These are phyloP conservation scores for Rhyzopertha dominica DNA, from an alignment of 1,140 invertebrate genomes.

Conservation along the genomic window DNA sequence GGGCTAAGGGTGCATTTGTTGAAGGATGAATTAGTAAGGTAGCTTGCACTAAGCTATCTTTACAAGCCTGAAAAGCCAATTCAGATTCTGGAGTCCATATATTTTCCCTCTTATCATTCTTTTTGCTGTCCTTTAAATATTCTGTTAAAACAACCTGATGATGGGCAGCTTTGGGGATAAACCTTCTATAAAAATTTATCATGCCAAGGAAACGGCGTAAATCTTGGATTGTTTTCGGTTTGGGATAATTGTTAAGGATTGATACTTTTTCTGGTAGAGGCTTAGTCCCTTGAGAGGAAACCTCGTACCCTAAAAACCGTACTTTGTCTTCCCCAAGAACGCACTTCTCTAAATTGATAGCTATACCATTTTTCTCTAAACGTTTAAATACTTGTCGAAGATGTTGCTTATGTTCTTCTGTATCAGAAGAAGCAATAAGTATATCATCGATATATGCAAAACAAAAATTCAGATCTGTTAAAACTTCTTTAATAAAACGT, in stretches of 20 bases:
- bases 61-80: constrained; percentile 24
- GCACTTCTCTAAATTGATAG: constrained; percentile 32
- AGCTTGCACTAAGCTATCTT: constrained; percentile 19
- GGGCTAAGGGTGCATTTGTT: constrained; percentile 8
- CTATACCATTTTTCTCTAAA: constrained; percentile 25
- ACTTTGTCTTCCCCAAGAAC: constrained; percentile 28
- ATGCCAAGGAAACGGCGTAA: constrained; percentile 44
- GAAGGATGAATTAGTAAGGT: constrained; percentile 17
- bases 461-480: constrained; percentile 15
- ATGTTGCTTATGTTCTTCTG: constrained; percentile 33
- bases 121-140: constrained; percentile 20
- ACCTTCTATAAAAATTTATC: constrained; percentile 43
- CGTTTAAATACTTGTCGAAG: constrained; percentile 25
- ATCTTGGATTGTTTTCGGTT: constrained; percentile 23
- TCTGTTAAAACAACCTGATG: constrained; percentile 24
- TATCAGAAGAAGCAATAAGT: constrained; percentile 37
- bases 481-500: constrained; percentile 16
- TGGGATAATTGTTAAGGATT: background rate
- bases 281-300: background rate
- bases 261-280: background rate
- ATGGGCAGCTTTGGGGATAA: constrained; percentile 30
- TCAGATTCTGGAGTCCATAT: constrained; percentile 15
- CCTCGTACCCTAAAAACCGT: constrained; percentile 25
- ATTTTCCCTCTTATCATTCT: constrained; percentile 26
- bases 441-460: constrained; percentile 36